Base-by-base conservation (phyloP, 2,113 vertebrate species). In the Colinus virginianus region DNA sequence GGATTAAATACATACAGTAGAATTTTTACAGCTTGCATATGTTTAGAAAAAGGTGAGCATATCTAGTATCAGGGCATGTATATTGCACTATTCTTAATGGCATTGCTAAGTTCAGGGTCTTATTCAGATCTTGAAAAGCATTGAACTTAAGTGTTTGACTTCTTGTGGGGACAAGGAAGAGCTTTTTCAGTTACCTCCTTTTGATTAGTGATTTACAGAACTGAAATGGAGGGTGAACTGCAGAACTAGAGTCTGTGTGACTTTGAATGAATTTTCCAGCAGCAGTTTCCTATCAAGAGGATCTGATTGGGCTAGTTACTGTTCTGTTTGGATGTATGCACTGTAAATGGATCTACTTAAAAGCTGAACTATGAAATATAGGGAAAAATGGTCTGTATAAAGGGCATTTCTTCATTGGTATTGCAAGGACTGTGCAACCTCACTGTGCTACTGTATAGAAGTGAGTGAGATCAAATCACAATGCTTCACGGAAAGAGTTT, bases 241-340 rank as follows among this genome's bases (percentile, higher is more conserved):
- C 11, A 49, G 17, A n/a, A 58, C 23, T 62, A 42, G 18, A 55
- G 9, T 13, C n/a, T 53, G n/a, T 53, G 11, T 53, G 13, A 55
- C 45, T 59, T 5, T 0, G 0, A 43, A 66, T 32, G 28, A 56
- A 34, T 45, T 75, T 3, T 70, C 40, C 40, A 70, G 10, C 20
- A 76, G 22, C 9, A 32, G 55, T 15, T 66, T 87, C 30, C 43
- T 63, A 2, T 8, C 20, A 32, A 19, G 51, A 55, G 5, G 28
- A 38, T 19, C 16, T 70, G 34, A 45, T 53, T 82, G 0, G 0
- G 1, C 43, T 92, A 22, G 6, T 46, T 87, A 15, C 6, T 68
- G n/a, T 56, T 78, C 26, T 68, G 23, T 84, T 72, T 18, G 55
- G 9, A 56, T 38, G 19, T 45, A 43, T 2, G 12, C 4, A 7